Conservation (phyloP, 2,888 invertebrate genomes). For the Synanthedon formicaeformis region DNA sequence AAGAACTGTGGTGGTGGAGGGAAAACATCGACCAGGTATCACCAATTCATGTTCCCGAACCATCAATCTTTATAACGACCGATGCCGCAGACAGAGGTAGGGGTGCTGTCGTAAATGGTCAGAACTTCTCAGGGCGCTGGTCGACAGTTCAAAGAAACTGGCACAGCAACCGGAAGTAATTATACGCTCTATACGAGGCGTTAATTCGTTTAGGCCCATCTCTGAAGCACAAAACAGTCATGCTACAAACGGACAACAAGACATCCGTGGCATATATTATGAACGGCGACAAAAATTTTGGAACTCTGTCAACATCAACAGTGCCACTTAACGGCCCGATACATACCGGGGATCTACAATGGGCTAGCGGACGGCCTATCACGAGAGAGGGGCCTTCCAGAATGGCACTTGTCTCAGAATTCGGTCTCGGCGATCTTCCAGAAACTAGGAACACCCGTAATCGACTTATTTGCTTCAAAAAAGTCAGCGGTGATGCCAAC, state of each 20-base stretch:
- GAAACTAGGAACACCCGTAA: conserved; percentile 5
- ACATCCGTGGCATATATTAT: conserved; percentile 3
- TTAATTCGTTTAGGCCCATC: conserved; percentile 3
- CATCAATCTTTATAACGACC: conserved; percentile 5
- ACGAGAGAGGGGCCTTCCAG: conserved; percentile 4
- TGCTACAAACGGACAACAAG: conserved; percentile 9
- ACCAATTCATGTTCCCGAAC: background rate
- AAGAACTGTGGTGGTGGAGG: conserved; percentile 3
- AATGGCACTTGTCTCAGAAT: conserved; percentile 9
- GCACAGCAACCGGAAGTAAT: conserved; percentile 7
- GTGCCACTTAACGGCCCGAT: conserved; percentile 2
- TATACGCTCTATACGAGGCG: conserved; percentile 2
- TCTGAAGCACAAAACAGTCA: conserved; percentile 2
- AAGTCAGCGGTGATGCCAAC: conserved; percentile 8
- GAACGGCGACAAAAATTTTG: background rate
- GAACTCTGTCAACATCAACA: background rate
- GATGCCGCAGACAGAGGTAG: conserved; percentile 8
- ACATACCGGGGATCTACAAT: conserved; percentile 18
- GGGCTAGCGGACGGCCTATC: conserved; percentile 20
- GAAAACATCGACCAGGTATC: background rate
- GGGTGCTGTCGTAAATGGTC: conserved; percentile 8
- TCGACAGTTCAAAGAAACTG: conserved; percentile 2
- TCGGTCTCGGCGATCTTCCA: conserved; percentile 1
- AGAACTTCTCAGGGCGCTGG: conserved; percentile 3
- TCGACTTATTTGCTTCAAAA: conserved; percentile 11